Evolutionary conservation across 2,113 vertebrate species (phyloP).

Genomic region (Labrus mixtus): DNA sequence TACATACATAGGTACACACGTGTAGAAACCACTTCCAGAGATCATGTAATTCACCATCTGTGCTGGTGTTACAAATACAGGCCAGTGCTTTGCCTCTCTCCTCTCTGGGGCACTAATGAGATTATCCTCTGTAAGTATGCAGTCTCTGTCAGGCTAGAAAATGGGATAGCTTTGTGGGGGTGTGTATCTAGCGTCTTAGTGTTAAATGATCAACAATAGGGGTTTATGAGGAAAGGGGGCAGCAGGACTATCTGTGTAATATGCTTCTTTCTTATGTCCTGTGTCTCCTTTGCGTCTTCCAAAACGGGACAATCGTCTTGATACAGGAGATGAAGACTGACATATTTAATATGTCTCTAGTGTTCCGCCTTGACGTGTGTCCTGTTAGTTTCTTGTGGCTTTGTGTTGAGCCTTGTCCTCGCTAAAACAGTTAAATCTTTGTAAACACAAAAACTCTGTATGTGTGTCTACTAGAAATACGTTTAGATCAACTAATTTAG

Average conservation of each 20-base stretch:
- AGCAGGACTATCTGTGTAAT: background rate
- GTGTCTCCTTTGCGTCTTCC: background rate
- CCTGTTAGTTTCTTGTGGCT: background rate
- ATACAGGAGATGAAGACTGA: background rate
- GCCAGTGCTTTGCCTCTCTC: conserved; percentile 55
- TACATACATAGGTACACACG: conserved; percentile 48
- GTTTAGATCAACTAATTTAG: background rate
- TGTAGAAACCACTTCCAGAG: conserved; percentile 28
- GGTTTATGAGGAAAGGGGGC: background rate
- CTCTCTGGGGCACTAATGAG: conserved; percentile 76
- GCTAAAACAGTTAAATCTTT: background rate
- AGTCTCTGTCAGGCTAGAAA: conserved; percentile 34
- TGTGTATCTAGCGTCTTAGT: conserved; percentile 11
- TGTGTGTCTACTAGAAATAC: background rate
- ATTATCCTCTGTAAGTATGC: conserved; percentile 81
- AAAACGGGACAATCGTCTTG: background rate
- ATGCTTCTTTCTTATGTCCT: background rate
- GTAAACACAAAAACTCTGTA: background rate
- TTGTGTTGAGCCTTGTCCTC: background rate
- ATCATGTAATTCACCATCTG: conserved; percentile 82
- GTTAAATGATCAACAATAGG: conserved; percentile 2
- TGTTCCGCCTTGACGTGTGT: background rate
- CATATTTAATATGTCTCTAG: background rate
- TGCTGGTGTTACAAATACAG: conserved; percentile 68
- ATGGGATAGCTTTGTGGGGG: conserved; percentile 34